These are phyloP conservation scores for Rhynchonycteris naso DNA, from an alignment of 2,797 vertebrate species.

Conservation along the genomic window DNA sequence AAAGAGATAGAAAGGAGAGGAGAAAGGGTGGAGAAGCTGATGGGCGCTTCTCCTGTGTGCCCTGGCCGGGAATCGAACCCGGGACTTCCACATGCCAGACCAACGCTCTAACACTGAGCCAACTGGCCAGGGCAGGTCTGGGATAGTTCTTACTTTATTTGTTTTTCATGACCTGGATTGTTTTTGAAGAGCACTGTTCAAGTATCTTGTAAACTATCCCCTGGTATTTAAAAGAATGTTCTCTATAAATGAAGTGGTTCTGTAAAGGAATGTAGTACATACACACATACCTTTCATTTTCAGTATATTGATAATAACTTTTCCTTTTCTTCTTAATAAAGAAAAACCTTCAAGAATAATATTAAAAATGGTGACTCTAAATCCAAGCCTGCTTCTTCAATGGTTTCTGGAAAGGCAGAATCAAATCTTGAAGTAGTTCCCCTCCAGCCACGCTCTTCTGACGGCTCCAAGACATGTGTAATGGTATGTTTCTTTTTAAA, in stretches of 20 bases:
- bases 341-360: constrained; percentile 93
- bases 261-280: background rate
- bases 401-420: constrained; percentile 77
- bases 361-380: constrained; percentile 88
- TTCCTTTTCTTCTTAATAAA: constrained; percentile 78
- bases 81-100: no score
- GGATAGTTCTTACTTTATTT: background rate
- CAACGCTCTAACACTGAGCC: no score
- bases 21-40: no score
- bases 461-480: constrained; percentile 81
- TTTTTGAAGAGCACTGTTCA: constrained; percentile 12
- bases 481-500: constrained; percentile 84
- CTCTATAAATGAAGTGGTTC: constrained; percentile 36
- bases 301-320: constrained; percentile 11
- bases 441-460: constrained; percentile 66
- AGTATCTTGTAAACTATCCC: background rate
- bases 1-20: no score
- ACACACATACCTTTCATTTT: background rate
- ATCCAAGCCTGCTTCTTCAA: constrained; percentile 77
- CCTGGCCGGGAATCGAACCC: no score
- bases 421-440: constrained; percentile 56
- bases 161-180: background rate
- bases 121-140: background rate
- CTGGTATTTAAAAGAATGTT: background rate
- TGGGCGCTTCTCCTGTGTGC: no score